These are phyloP conservation scores for Fragum sueziense DNA, from an alignment of 2,888 invertebrate species.

Conservation along the genomic window DNA sequence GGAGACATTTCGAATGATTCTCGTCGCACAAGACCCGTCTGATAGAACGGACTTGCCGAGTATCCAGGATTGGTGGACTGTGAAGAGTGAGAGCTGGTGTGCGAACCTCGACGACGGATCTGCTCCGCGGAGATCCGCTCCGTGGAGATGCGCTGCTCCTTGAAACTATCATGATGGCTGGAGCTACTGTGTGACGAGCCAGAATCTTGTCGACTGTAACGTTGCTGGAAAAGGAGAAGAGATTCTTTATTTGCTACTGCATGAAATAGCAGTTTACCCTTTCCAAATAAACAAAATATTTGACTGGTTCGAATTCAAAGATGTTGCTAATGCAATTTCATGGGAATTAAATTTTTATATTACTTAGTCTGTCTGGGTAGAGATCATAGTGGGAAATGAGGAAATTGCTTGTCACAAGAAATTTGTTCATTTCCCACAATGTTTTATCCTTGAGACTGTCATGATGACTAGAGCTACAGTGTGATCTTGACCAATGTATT, in stretches of 20 bases:
- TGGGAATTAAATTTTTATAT: too few species aligned
- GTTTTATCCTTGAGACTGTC: too few species aligned
- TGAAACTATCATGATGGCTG: conserved; percentile 69
- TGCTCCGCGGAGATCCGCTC: conserved; percentile 71
- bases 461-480: too few species aligned
- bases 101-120: conserved; percentile 74
- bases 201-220: conserved; percentile 80
- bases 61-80: conserved; percentile 70
- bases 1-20: conserved; percentile 74
- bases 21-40: conserved; percentile 68
- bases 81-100: conserved; percentile 60
- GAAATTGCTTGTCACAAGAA: too few species aligned
- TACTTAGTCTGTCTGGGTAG: too few species aligned
- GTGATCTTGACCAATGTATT: too few species aligned
- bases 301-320: too few species aligned
- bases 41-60: conserved; percentile 69
- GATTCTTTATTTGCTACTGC: too few species aligned
- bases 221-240: conserved; percentile 69
- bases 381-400: too few species aligned
- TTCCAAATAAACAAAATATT: not conserved
- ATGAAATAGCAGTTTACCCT: not conserved
- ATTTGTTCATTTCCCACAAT: too few species aligned
- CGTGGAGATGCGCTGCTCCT: conserved; percentile 67
- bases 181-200: conserved; percentile 76
- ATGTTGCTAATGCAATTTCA: too few species aligned